Percentiles rank a stretch among this genome's conserved stretches.
These are phyloP conservation scores for Bufo gargarizans DNA, from an alignment of 2,113 vertebrate species.

Conservation along the genomic window DNA sequence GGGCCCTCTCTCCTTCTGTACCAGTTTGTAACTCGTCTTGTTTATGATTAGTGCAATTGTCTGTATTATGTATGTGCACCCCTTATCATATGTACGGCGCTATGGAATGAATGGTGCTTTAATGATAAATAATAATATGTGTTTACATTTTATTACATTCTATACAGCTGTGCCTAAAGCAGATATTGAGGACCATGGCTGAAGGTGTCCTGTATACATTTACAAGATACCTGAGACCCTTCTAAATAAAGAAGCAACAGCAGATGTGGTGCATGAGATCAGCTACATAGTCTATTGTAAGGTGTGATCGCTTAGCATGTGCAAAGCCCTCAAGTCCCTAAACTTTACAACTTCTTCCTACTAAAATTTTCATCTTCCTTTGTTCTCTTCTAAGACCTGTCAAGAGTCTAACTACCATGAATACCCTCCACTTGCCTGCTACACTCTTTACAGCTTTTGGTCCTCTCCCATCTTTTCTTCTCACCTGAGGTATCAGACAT, in stretches of 20 bases:
- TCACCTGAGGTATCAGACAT: slow-evolving; percentile 77
- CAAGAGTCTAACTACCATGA: not conserved
- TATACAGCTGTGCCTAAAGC: no score
- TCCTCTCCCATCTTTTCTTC: slow-evolving; percentile 54
- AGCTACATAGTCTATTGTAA: not conserved
- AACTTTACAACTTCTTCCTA: not conserved
- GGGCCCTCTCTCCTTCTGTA: no score
- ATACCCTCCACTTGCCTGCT: slow-evolving; percentile 39
- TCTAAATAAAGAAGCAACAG: not conserved
- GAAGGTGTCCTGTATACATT: no score
- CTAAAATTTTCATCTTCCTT: not conserved
- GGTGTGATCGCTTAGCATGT: not conserved
- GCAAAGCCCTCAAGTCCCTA: not conserved
- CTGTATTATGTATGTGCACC: no score
- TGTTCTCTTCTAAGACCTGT: not conserved
- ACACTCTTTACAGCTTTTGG: slow-evolving; percentile 31
- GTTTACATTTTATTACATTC: no score
- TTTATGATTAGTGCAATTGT: no score
- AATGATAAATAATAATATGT: no score
- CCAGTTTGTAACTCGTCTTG: no score
- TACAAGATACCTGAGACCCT: no score
- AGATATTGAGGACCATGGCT: no score
- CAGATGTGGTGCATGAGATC: not conserved
- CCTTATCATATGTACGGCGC: no score
- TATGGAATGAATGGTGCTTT: no score